Conservation (phyloP, 2,113 vertebrate species). For the Oncorhynchus masou region DNA sequence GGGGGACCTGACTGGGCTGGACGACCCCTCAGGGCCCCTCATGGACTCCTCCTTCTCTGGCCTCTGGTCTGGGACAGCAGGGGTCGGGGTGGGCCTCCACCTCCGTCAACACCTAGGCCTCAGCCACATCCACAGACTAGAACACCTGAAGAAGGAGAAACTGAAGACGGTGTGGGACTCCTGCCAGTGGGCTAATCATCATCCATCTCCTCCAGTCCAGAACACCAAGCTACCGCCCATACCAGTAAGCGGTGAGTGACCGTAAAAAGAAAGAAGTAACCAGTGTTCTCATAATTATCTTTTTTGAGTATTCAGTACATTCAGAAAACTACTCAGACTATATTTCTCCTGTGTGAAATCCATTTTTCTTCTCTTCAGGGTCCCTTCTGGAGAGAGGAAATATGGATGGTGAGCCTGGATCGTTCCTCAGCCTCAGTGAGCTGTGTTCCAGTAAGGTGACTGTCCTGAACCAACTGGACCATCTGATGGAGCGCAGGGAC, state of each 20-base stretch:
- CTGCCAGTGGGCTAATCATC: constrained; percentile 80
- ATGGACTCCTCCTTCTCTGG: constrained; percentile 76
- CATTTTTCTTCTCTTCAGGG: constrained; percentile 36
- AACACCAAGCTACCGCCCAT: constrained; percentile 83
- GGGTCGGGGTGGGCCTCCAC: constrained; percentile 77
- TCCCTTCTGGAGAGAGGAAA: constrained; percentile 70
- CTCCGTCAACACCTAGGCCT: constrained; percentile 48
- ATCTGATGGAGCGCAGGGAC: constrained; percentile 78
- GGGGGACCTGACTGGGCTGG: constrained; percentile 74
- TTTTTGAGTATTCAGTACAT: background rate
- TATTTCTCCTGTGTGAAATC: background rate
- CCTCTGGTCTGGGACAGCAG: constrained; percentile 64
- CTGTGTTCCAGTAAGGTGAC: constrained; percentile 77
- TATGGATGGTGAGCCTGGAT: constrained; percentile 67
- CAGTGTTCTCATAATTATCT: background rate
- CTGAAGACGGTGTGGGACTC: constrained; percentile 88
- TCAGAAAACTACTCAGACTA: background rate
- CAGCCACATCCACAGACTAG: constrained; percentile 62
- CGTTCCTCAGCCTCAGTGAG: constrained; percentile 77
- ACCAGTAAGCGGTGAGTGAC: constrained; percentile 79
- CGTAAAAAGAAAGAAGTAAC: background rate
- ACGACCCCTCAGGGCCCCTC: constrained; percentile 81
- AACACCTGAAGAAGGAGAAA: constrained; percentile 87
- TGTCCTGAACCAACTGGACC: constrained; percentile 68
- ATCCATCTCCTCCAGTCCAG: constrained; percentile 72